Base-by-base conservation (phyloP, 1,140 invertebrate species). In the Proales similis region DNA sequence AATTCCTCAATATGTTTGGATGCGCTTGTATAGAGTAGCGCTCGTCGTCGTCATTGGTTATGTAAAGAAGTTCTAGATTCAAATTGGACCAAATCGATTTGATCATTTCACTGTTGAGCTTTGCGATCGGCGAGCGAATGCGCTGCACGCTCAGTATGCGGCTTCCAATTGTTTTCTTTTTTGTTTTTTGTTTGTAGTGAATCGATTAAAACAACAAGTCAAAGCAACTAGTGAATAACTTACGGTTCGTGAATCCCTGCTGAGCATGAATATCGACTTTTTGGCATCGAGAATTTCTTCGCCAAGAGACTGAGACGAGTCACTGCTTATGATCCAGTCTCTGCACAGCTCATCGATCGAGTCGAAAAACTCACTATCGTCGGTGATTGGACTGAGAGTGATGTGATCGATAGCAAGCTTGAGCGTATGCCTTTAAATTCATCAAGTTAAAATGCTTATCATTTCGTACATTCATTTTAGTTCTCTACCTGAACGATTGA, bases 21-120 rank as follows among this genome's bases (percentile, higher is more conserved):
- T 80, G 78, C 42, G 79, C 78, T 69, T 81, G 74, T 63, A 81
- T 81, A 57, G 76, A 78, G 70, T 79, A 81, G 47, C 80, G 68
- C 66, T 81, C 79, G 65, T 81, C 79, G 66, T 81, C 79, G 70
- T 81, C 79, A 66, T 80, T 80, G 27, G 79, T 80, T 46, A 81
- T 69, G 66, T 80, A 81, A 2, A 81, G 68, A 11, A 81, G 68
- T 68, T 81, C 79, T 38, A 79, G 67, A 49, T 72, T 75, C 4
- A 80, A 71, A 62, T 78, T 78, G 4, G 77, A 70, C 80, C 80
- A 81, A 66, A 81, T 73, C 2, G 75, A 76, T 9, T 73, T 68
- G 1, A 80, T 77, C 12, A 71, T 70, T 66, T 75, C 76, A 4
- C 68, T 48, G 48, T 76, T 78, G 7, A 81, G 67, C 17, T 71